phyloP scores from a whole-genome alignment of 2,113 vertebrate genomes.

The Lasiurus cinereus region DNA sequence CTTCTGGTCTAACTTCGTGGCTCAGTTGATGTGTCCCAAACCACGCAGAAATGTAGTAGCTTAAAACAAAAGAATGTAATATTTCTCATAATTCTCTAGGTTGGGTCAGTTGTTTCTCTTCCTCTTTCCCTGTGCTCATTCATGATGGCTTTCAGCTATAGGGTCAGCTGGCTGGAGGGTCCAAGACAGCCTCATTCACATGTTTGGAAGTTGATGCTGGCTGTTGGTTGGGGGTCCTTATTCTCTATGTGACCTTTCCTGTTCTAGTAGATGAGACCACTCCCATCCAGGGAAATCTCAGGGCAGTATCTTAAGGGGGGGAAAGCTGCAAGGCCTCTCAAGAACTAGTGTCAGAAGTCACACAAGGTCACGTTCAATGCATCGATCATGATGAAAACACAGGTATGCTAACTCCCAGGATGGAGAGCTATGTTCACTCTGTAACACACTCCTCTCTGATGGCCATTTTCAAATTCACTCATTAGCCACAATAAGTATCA shows the following conservation, averaged over 20 bases:
- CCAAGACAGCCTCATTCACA: neutral
- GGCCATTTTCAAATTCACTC: conserved; percentile 1
- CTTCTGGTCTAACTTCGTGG: neutral
- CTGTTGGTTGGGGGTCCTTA: neutral
- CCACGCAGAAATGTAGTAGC: neutral
- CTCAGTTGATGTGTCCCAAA: neutral
- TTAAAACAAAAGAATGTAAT: neutral
- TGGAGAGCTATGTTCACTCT: neutral
- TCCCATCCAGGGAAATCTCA: neutral
- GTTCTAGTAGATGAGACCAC: neutral
- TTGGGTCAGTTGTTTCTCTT: neutral
- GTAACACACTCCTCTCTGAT: neutral
- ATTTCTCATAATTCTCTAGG: neutral
- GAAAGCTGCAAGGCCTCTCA: neutral
- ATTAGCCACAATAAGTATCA: neutral
- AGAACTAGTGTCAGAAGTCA: neutral
- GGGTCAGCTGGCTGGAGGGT: neutral
- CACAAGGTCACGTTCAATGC: neutral
- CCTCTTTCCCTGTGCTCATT: conserved; percentile 30
- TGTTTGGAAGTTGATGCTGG: neutral
- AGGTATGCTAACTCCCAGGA: neutral
- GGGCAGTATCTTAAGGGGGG: neutral
- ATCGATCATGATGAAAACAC: neutral
- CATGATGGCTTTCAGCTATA: neutral
- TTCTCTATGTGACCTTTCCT: neutral